Evolutionary conservation across 2,113 vertebrate genomes (phyloP).

Genomic region (Psilopogon haemacephalus): DNA sequence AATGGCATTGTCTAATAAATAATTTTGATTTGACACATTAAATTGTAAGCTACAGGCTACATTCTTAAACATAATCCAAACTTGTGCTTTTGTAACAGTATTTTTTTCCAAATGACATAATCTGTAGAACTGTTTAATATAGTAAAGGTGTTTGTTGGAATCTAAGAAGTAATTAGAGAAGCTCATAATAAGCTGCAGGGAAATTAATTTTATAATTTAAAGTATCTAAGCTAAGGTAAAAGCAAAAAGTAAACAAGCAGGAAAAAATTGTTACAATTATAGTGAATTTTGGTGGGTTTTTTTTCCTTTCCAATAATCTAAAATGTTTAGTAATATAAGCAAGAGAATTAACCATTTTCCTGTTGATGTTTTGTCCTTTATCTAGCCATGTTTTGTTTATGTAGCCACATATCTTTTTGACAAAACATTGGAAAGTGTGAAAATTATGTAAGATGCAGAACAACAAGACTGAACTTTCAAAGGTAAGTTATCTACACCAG

Average conservation of each 20-base stretch:
- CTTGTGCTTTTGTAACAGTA: neutral
- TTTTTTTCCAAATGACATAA: neutral
- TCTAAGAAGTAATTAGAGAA: neutral
- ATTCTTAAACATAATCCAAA: neutral
- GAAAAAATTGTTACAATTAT: neutral
- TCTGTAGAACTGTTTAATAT: neutral
- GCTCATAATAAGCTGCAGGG: neutral
- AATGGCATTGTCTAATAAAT: neutral
- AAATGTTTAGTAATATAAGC: neutral
- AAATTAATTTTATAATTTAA: neutral
- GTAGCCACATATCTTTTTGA: neutral
- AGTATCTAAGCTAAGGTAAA: neutral
- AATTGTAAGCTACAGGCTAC: neutral
- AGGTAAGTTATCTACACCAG: neutral
- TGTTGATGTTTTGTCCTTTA: neutral
- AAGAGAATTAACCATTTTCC: neutral
- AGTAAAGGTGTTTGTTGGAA: neutral
- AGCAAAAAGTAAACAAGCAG: neutral
- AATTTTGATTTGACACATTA: neutral
- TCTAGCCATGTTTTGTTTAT: neutral
- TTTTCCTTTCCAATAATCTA: neutral
- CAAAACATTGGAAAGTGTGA: neutral
- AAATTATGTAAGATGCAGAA: neutral
- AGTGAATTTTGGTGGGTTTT: neutral
- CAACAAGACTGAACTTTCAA: neutral